Conservation (phyloP, 53 echinoderm and acorn worm species). For the Echinometra lucunter region DNA sequence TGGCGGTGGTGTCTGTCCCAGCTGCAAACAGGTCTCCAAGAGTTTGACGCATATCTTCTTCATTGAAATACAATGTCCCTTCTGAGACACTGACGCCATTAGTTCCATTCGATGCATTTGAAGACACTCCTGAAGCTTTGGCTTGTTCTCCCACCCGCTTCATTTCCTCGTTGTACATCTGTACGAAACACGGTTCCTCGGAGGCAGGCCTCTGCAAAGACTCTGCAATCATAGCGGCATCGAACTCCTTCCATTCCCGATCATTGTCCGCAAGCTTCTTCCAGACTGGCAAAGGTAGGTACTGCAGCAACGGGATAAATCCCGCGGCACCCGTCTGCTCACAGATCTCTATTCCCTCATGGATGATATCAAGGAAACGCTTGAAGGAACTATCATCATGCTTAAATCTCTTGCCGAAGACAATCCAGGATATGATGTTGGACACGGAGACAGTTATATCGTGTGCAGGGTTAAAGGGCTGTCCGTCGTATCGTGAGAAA, state of each 20-base stretch:
- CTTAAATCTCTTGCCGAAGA: constrained; percentile 70
- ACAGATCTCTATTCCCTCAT: constrained; percentile 69
- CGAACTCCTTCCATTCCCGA: constrained; percentile 54
- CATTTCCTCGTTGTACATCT: constrained; percentile 54
- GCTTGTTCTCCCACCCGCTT: background rate
- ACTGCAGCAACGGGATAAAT: constrained; percentile 64
- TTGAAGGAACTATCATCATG: constrained; percentile 69
- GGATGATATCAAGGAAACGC: constrained; percentile 62
- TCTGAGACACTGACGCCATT: background rate
- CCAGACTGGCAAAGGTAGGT: constrained; percentile 69
- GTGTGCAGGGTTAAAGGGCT: constrained; percentile 70
- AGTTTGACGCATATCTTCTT: constrained; percentile 65
- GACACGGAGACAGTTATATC: constrained; percentile 70
- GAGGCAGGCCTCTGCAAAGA: constrained; percentile 58
- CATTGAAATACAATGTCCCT: constrained; percentile 37
- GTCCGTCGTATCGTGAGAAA: constrained; percentile 48
- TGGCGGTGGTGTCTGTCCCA: constrained; percentile 75
- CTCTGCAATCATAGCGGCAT: constrained; percentile 63
- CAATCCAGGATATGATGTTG: constrained; percentile 73
- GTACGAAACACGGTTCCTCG: constrained; percentile 60
- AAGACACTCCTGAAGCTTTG: background rate
- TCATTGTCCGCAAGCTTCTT: constrained; percentile 63
- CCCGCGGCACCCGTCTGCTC: constrained; percentile 63
- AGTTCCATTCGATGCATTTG: background rate
- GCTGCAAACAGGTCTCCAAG: constrained; percentile 74